Base-by-base conservation (phyloP, 1,140 invertebrate species). In the Chionoecetes opilio region DNA sequence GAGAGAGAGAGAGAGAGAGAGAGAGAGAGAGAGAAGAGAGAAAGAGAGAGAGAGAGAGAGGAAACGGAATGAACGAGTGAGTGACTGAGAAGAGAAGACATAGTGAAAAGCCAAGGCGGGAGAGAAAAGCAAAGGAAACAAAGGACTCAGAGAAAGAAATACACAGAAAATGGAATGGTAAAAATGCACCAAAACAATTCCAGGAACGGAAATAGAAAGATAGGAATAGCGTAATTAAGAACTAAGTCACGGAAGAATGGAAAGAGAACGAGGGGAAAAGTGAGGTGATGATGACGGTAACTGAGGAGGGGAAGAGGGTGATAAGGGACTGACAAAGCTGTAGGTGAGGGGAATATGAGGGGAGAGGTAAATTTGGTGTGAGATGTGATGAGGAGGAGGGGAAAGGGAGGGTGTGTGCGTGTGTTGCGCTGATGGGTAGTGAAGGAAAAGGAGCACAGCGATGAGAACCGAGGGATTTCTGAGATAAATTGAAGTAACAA, bases 401-500 rank as follows among this genome's bases (percentile, higher is more conserved):
- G 9, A 53, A 14, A 17, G 3, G 38, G 14, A 14, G 46, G 11
- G 46, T 53, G 46, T 53, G 46, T 53, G 46, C 21, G 46, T 53
- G 46, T 53, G 46, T 53, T 29, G 29, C 17, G 38, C 17, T 5
- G 5, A 26, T 26, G 63, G 11, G 63, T 75, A n/a, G n/a, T 75
- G 26, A n/a, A n/a, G n/a, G 63, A 75, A 75, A 75, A 75, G n/a
- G 63, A 75, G 63, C 21, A 26, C 6, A n/a, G n/a, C 21, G 8
- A n/a, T 14, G 21, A n/a, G 63, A 75, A n/a, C n/a, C n/a, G n/a
- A 75, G n/a, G 63, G 63, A 26, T n/a, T 75, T 75, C 63, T n/a
- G n/a, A 21, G 63, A 75, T 75, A 75, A 75, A 75, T n/a, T 75
- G n/a, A 75, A 75, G 63, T 17, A 75, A 75, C n/a, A 75, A n/a